Percentiles rank a stretch among this genome's conserved stretches.
These are phyloP conservation scores for Tamandua tetradactyla DNA, from an alignment of 2,797 vertebrate species.

Conservation along the genomic window DNA sequence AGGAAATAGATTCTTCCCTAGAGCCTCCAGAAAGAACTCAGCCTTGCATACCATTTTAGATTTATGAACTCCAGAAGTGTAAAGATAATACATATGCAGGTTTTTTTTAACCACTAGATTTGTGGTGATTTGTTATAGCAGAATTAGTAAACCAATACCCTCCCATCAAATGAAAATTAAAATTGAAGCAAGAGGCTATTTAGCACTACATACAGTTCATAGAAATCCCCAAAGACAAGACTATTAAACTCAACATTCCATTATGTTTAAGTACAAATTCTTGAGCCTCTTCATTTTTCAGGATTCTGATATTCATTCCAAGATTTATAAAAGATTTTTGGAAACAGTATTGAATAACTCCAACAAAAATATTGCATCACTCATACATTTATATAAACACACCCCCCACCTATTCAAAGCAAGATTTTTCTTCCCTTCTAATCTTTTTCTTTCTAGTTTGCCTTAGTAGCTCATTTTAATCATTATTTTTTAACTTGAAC, in stretches of 20 bases:
- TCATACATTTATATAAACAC: not conserved
- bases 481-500: conserved; percentile 53
- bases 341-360: not conserved
- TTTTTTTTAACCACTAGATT: not conserved
- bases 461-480: conserved; percentile 27
- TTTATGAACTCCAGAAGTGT: not conserved
- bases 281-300: not conserved
- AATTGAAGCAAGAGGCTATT: not conserved
- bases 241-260: not conserved
- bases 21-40: not conserved
- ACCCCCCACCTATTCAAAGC: not conserved
- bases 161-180: not conserved
- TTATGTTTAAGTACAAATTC: not conserved
- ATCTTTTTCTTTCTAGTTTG: not conserved
- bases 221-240: not conserved
- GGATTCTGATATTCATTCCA: not conserved
- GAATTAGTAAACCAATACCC: not conserved
- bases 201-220: not conserved
- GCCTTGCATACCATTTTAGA: not conserved
- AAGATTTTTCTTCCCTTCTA: not conserved
- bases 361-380: not conserved
- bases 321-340: not conserved
- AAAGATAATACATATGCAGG: not conserved
- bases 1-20: not conserved
- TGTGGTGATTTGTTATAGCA: not conserved